Evolutionary conservation across 2,113 vertebrate genomes (phyloP).

Genomic region (Psittacula cyanocephala): DNA sequence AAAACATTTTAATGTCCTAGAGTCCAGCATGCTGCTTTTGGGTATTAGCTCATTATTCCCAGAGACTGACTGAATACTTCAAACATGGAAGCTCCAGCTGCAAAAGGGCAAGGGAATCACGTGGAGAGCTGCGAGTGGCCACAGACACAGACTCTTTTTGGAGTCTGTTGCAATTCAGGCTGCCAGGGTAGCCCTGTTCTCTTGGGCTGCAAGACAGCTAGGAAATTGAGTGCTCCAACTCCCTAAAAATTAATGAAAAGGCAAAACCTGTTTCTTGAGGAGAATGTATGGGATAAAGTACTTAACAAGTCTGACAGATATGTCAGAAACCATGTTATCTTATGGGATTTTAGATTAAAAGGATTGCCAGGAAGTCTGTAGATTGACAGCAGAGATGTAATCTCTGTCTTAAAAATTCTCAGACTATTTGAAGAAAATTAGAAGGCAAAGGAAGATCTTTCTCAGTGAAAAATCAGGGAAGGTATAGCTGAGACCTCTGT

Average conservation of each 20-base stretch:
- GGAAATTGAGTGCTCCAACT: neutral
- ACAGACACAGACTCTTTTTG: fast-evolving
- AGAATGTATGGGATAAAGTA: neutral
- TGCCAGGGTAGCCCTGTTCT: neutral
- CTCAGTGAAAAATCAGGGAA: neutral
- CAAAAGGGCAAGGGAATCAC: neutral
- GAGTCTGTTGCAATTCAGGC: neutral
- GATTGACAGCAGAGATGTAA: neutral
- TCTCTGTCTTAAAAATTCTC: neutral
- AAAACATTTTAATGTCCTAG: neutral
- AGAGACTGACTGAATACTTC: neutral
- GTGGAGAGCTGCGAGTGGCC: neutral
- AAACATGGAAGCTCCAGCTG: neutral
- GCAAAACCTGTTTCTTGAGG: neutral
- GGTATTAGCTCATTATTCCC: neutral
- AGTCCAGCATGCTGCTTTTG: neutral
- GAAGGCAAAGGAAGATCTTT: neutral
- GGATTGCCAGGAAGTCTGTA: neutral
- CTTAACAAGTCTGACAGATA: neutral
- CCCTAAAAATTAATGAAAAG: neutral
- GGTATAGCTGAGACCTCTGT: neutral
- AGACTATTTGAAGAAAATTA: neutral
- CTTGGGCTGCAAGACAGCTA: neutral
- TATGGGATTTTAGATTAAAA: neutral
- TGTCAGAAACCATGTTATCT: neutral